Conservation (phyloP, 2,797 vertebrate genomes). For the Helicolenus hilgendorfi region DNA sequence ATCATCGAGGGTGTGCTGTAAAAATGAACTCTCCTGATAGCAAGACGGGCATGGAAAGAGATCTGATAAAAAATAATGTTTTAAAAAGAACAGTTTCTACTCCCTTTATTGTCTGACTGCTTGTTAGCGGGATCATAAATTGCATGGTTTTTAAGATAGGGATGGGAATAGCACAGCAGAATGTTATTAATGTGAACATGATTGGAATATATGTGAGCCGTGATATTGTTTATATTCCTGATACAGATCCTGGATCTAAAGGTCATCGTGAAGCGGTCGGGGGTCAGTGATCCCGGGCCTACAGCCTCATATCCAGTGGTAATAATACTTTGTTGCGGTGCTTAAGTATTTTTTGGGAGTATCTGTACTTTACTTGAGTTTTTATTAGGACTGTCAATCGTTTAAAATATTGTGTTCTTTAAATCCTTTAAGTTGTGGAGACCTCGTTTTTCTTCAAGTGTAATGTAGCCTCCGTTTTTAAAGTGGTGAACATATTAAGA, state of each 20-base stretch:
- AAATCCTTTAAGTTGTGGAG: no score
- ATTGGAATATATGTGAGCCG: neutral
- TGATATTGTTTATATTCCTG: neutral
- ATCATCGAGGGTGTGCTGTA: neutral
- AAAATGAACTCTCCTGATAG: neutral
- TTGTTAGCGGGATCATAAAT: neutral
- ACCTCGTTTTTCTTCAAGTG: fast-evolving
- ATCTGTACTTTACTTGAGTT: no score
- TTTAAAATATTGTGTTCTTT: no score
- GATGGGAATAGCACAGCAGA: neutral
- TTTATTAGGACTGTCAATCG: no score
- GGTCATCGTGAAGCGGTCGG: constrained; percentile 10
- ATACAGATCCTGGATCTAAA: constrained; percentile 15
- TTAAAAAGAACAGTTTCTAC: neutral
- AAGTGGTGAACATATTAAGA: no score
- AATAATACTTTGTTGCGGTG: no score
- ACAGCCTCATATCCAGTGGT: neutral
- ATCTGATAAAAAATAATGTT: neutral
- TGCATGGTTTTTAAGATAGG: neutral
- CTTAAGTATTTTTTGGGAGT: no score
- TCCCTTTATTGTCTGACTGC: neutral
- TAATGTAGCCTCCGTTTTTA: no score
- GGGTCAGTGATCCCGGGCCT: neutral
- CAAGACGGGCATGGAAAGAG: neutral
- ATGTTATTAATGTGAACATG: neutral